Percentiles rank a stretch among this genome's conserved stretches.
These are phyloP conservation scores for Condylostylus longicornis DNA, from an alignment of 1,140 invertebrate genomes.

Conservation along the genomic window DNA sequence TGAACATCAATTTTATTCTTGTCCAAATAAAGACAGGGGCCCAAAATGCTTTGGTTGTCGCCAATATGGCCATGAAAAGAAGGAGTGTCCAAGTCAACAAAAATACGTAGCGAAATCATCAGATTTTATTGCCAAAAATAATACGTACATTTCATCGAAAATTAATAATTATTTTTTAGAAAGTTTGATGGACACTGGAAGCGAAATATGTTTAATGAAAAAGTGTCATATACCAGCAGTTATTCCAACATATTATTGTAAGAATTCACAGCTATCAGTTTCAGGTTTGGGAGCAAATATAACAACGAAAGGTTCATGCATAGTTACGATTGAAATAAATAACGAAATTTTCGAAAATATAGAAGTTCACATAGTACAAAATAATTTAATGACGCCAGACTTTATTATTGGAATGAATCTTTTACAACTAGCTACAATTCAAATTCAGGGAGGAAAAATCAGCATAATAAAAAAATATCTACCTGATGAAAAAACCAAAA, in stretches of 20 bases:
- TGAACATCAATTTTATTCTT: slow-evolving; percentile 5
- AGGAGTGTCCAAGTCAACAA: neutral
- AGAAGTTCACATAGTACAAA: neutral
- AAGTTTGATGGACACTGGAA: neutral
- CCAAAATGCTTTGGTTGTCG: slow-evolving; percentile 17
- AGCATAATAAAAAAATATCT: neutral
- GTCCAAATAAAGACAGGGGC: slow-evolving; percentile 8
- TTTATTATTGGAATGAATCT: slow-evolving; percentile 1
- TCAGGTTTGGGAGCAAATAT: neutral
- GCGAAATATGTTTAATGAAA: neutral
- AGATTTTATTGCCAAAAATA: neutral
- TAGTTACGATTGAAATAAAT: neutral
- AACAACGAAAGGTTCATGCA: neutral
- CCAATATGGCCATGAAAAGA: slow-evolving; percentile 6
- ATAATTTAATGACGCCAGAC: neutral
- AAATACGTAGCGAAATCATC: neutral
- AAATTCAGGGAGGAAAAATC: neutral
- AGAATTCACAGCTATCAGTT: neutral
- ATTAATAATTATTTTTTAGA: neutral
- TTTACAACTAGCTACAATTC: neutral
- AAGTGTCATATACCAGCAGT: neutral
- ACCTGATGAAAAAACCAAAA: neutral
- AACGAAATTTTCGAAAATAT: neutral
- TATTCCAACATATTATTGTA: neutral
- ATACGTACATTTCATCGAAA: neutral